Evolutionary conservation across 23 tunicate genomes (phyloP).

Genomic region (Trididemnum clinides): DNA sequence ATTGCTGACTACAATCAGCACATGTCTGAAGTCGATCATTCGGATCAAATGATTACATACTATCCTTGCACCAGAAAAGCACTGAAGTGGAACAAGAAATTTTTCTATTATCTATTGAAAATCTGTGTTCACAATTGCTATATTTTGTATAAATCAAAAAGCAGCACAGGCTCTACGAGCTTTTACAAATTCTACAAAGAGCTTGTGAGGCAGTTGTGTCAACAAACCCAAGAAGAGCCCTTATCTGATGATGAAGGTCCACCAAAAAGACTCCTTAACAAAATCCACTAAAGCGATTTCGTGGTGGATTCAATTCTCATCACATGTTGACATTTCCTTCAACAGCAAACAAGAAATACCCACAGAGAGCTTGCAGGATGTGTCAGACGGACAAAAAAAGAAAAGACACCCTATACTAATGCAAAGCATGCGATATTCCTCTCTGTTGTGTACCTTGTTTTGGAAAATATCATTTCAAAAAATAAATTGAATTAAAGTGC

Average conservation of each 20-base stretch:
- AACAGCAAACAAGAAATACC: not conserved
- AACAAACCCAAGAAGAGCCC: no score
- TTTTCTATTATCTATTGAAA: no score
- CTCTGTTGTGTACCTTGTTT: not conserved
- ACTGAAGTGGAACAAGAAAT: no score
- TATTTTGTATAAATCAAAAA: no score
- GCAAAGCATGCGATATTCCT: slow-evolving; percentile 10
- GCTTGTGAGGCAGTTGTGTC: no score
- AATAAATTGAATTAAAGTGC: not conserved
- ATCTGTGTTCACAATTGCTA: no score
- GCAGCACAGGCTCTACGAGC: no score
- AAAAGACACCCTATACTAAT: slow-evolving; percentile 10
- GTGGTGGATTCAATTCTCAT: slow-evolving; percentile 23
- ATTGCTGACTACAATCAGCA: no score
- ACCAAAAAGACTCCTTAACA: slow-evolving; percentile 11
- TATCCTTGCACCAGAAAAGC: no score
- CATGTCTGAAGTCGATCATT: no score
- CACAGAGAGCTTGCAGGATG: slow-evolving; percentile 20
- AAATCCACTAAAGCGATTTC: not conserved
- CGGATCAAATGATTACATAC: no score
- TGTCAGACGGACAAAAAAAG: not conserved
- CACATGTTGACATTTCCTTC: not conserved
- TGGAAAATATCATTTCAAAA: slow-evolving; percentile 1
- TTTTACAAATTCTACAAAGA: no score
- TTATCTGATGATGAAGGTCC: slow-evolving; percentile 1